Evolutionary conservation across 2,797 vertebrate genomes (phyloP), one percentile per base, ranked within the genome.

Genomic region (Nannoperca australis): DNA sequence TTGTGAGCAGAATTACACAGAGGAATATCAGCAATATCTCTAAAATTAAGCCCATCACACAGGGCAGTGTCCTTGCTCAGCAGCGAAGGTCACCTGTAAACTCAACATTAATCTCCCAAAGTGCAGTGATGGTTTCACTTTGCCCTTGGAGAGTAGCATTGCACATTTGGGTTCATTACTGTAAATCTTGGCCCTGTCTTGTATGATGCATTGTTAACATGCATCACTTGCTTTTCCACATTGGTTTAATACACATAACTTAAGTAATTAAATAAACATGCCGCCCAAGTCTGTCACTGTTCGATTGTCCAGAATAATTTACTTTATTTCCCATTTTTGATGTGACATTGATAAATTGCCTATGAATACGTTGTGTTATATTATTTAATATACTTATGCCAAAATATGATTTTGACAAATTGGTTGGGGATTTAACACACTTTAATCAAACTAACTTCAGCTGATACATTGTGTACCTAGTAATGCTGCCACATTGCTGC

Each of bases 41-140:
- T 71, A 83, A 85, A 85, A 83, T 82, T 73, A 80, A 78, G 82
- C 71, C 75, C 75, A 75, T 86, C 74, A 77, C 71, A 77, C 70
- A 17, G 54, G 62, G 18, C 49, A 50, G 60, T 68, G 88, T 88
- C 87, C 83, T 92, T 87, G 51, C 56, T 72, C 69, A 15, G 73
- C 65, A 73, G 81, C 17, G 70, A 92, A 90, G 91, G 89, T 91
- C 86, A 92, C 68, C 77, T 66, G 81, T 68, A 81, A 91, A 91
- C 68, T 83, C 83, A 78, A 56, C 70, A 90, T 88, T 90, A 89
- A 92, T 93, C 85, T 93, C 83, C 74, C 76, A 89, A 91, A 93
- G 91, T 93, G 83, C 85, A 84, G 55, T 50, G 74, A 88, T 83
- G 73, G 76, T 76, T 86, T 44, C 63, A 11, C 76, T 70, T 76